Base-by-base conservation (phyloP, 2,113 vertebrate genomes). In the Euleptes europaea region DNA sequence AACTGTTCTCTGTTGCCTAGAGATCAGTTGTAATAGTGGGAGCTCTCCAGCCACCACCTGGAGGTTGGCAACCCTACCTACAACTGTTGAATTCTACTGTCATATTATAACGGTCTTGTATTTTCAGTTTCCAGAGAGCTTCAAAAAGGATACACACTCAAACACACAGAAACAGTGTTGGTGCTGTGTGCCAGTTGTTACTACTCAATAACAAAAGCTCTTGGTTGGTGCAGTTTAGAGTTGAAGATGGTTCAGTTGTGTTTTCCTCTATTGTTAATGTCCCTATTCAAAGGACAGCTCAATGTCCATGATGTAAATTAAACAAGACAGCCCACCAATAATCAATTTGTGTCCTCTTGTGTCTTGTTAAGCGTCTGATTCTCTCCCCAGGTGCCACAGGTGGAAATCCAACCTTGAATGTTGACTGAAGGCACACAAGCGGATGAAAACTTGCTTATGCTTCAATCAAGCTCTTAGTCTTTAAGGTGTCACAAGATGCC, bases 231-330 rank as follows among this genome's bases (percentile, higher is more conserved):
- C 63, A 86, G 60, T 83, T 47, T 57, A 82, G 4, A 75, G 69
- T 4, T 2, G 77, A 91, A 89, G 69, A 83, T 79, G 89, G 81
- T 84, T 83, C 88, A 77, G 40, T 78, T 90, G 93, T 86, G 88
- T 92, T 89, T 93, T 78, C 76, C 31, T 89, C 26, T 40, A n/a
- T 91, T 94, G 92, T 91, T 93, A 92, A 93, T 93, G 65, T 78
- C 70, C 88, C 89, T 87, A 89, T 94, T 92, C 92, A 80, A 51
- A 91, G 88, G 90, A 90, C 90, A 92, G 92, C 94, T 94, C 92
- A 91, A 94, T 92, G 90, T 60, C 86, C 84, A 67, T 90, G 86
- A 91, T 82, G 73, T 89, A 93, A 94, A 92, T 93, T 87, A 84
- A 87, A 93, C 93, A 93, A 88, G 10, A 47, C 44, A 47, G 5